Conservation (phyloP, 1,140 invertebrate species). For the Bursaphelenchus mucronatus region DNA sequence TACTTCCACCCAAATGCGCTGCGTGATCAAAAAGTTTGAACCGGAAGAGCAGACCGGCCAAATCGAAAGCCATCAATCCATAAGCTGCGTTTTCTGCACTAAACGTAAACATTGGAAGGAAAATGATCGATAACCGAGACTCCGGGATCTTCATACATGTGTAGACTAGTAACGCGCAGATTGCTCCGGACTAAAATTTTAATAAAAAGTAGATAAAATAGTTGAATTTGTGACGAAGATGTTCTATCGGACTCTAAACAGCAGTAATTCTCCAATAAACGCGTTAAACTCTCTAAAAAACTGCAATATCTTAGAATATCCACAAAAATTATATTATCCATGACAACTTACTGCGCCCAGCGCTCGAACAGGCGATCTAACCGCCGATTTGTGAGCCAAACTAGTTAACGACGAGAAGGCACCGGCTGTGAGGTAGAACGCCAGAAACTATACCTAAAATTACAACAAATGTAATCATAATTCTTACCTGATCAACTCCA, state of each 20-base stretch:
- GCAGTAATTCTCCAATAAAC: too few relatives aligned
- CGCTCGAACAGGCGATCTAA: slow-evolving; percentile 70
- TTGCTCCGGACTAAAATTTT: slow-evolving; percentile 77
- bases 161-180: slow-evolving; percentile 80
- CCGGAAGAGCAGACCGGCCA: slow-evolving; percentile 74
- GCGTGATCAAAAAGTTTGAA: slow-evolving; percentile 94
- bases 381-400: slow-evolving; percentile 73
- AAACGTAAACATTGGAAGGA: slow-evolving; percentile 81
- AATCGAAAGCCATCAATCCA: slow-evolving; percentile 76
- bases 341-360: slow-evolving; percentile 77
- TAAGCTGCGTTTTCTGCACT: slow-evolving; percentile 82
- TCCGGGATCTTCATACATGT: slow-evolving; percentile 81
- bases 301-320: background rate
- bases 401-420: slow-evolving; percentile 79
- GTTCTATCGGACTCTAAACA: too few relatives aligned
- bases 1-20: slow-evolving; percentile 87
- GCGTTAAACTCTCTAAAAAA: too few relatives aligned
- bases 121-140: slow-evolving; percentile 77
- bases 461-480: slow-evolving; percentile 13
- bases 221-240: background rate
- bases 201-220: slow-evolving; percentile 31
- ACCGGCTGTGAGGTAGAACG: slow-evolving; percentile 78
- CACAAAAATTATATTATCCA: too few relatives aligned
- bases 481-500: slow-evolving; percentile 70
- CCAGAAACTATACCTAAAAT: slow-evolving; percentile 72